Conservation (phyloP, 2,113 vertebrate genomes). For the Trematocara macrostoma region DNA sequence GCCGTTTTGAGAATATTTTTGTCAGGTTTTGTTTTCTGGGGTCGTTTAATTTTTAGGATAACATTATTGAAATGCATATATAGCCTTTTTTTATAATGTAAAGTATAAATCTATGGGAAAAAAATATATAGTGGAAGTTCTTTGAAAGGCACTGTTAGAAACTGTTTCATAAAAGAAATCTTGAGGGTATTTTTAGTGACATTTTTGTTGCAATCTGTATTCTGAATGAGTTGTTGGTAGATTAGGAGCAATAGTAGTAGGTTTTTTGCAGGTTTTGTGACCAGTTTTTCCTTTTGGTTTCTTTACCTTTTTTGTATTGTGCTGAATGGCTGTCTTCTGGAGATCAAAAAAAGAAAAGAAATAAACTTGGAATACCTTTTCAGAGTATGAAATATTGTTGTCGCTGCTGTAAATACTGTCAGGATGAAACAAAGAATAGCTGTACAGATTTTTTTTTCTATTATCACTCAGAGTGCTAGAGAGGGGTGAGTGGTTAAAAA, state of each 20-base stretch:
- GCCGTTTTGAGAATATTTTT: conserved; percentile 41
- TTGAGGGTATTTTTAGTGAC: conserved; percentile 77
- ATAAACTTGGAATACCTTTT: conserved; percentile 46
- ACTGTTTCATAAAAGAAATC: conserved; percentile 82
- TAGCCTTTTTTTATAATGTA: conserved; percentile 80
- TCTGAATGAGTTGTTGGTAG: conserved; percentile 83
- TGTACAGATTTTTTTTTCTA: conserved; percentile 63
- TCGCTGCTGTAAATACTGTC: conserved; percentile 77
- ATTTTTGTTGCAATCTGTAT: conserved; percentile 82
- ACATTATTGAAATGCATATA: conserved; percentile 83
- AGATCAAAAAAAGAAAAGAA: conserved; percentile 31
- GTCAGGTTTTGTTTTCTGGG: conserved; percentile 51
- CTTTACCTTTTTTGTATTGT: conserved; percentile 67
- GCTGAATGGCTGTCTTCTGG: conserved; percentile 37
- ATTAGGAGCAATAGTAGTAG: conserved; percentile 79
- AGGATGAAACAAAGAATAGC: conserved; percentile 70
- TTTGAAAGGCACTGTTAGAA: conserved; percentile 80
- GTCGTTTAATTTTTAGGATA: conserved; percentile 73
- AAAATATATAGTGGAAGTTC: conserved; percentile 43
- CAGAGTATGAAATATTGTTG: conserved; percentile 65
- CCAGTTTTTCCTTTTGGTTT: conserved; percentile 72
- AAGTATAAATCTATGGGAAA: conserved; percentile 45
- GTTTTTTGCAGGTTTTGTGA: conserved; percentile 71
- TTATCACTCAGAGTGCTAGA: conserved; percentile 15
- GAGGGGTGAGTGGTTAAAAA: neutral